phyloP scores from a whole-genome alignment of 2,888 invertebrate genomes.

The Coenonympha glycerion region DNA sequence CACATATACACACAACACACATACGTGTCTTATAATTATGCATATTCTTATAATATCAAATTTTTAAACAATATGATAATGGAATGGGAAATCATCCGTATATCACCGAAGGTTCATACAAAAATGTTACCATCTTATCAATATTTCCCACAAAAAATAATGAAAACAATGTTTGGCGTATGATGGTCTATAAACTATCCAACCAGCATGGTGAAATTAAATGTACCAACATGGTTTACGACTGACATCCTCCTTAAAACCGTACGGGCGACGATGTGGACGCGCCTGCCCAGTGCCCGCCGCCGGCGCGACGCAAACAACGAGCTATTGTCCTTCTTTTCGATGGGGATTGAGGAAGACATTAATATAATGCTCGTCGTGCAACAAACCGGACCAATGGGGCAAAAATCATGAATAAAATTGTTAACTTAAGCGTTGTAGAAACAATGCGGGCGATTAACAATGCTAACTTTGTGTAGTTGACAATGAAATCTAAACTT shows the following conservation, averaged over 20 bases:
- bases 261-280: conserved; percentile 29
- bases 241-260: conserved; percentile 63
- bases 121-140: background rate
- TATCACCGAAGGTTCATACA: background rate
- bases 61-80: too few species aligned
- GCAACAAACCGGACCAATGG: background rate
- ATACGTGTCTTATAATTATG: too few species aligned
- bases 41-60: too few species aligned
- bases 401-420: background rate
- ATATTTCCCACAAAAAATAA: conserved; percentile 28
- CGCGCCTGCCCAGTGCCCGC: conserved; percentile 32
- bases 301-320: conserved; percentile 27
- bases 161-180: conserved; percentile 39
- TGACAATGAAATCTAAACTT: too few species aligned
- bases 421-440: too few species aligned
- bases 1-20: too few species aligned
- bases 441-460: too few species aligned
- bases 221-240: conserved; percentile 66
- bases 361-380: background rate
- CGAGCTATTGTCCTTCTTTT: background rate
- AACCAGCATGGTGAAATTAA: conserved; percentile 68
- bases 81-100: background rate
- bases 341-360: background rate
- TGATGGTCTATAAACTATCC: conserved; percentile 49
- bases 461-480: too few species aligned